phyloP scores from a whole-genome alignment of 37 sponge, comb jelly and placozoan genomes.

The Theonella swinhoei region DNA sequence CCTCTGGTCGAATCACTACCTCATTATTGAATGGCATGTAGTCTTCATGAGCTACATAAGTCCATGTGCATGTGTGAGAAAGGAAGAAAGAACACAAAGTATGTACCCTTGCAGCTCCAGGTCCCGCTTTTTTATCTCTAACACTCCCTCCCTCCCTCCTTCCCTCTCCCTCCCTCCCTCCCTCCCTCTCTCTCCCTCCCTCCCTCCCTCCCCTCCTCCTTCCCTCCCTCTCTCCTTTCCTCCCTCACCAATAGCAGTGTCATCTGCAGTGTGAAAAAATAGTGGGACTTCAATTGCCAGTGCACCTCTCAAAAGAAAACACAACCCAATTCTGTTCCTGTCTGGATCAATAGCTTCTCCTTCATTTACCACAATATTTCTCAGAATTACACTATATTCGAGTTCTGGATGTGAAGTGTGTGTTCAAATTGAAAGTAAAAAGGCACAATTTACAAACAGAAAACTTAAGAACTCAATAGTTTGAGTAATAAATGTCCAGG shows the following conservation, averaged over 20 bases:
- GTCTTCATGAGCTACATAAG: constrained; percentile 6
- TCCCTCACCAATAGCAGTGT: constrained; percentile 10
- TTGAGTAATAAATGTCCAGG: too few species aligned
- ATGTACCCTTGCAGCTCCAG: not conserved
- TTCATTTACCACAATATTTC: too few species aligned
- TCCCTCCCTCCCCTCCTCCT: too few species aligned
- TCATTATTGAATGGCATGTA: not conserved
- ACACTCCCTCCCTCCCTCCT: not conserved
- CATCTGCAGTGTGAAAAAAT: not conserved
- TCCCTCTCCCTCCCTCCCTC: not conserved
- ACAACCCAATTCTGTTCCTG: too few species aligned
- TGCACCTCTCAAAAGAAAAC: not conserved
- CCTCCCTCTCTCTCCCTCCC: not conserved
- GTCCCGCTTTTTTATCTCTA: too few species aligned
- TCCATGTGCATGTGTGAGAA: too few species aligned
- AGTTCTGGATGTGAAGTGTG: not conserved
- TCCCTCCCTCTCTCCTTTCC: not conserved
- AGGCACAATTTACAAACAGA: not conserved
- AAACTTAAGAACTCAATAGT: too few species aligned
- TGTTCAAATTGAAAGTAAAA: not conserved
- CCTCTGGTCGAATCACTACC: not conserved
- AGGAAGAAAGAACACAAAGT: too few species aligned
- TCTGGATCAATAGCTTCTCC: too few species aligned
- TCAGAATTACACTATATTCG: too few species aligned
- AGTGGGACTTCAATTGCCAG: not conserved